These are phyloP conservation scores for Mungos mungo DNA, from an alignment of 2,113 vertebrate species.

Conservation along the genomic window DNA sequence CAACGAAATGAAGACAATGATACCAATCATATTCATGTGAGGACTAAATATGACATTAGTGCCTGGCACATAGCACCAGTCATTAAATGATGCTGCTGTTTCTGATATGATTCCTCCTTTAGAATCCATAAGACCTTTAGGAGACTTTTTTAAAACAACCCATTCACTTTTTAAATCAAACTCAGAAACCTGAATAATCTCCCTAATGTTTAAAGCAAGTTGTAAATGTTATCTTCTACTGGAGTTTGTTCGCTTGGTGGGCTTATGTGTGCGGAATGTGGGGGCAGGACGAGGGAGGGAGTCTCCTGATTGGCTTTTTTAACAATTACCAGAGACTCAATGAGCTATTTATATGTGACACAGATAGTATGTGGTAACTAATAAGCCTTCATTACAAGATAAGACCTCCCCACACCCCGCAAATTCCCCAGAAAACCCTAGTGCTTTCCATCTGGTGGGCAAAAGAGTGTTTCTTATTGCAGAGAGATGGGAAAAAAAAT, in stretches of 20 bases:
- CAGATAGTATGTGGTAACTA: neutral
- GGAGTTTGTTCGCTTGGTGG: slow-evolving; percentile 13
- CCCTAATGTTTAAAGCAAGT: slow-evolving; percentile 27
- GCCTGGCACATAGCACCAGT: neutral
- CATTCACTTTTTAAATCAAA: slow-evolving; percentile 41
- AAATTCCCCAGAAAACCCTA: slow-evolving; percentile 12
- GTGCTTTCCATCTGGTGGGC: neutral
- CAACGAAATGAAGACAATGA: neutral
- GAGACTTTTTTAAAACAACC: neutral
- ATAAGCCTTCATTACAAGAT: neutral
- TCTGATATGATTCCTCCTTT: neutral
- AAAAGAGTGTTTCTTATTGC: slow-evolving; percentile 14
- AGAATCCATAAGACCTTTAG: neutral
- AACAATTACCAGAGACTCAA: neutral
- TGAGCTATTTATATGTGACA: neutral
- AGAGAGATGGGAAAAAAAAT: neutral
- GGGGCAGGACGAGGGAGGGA: neutral
- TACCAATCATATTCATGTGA: neutral
- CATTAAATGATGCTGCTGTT: neutral
- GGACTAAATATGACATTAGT: neutral
- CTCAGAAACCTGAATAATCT: slow-evolving; percentile 25
- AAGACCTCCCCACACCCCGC: neutral
- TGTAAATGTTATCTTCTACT: neutral
- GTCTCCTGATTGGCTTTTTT: neutral
- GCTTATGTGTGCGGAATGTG: neutral